These are phyloP conservation scores for Nebria ingens DNA, from an alignment of 1,140 invertebrate genomes.

Conservation along the genomic window DNA sequence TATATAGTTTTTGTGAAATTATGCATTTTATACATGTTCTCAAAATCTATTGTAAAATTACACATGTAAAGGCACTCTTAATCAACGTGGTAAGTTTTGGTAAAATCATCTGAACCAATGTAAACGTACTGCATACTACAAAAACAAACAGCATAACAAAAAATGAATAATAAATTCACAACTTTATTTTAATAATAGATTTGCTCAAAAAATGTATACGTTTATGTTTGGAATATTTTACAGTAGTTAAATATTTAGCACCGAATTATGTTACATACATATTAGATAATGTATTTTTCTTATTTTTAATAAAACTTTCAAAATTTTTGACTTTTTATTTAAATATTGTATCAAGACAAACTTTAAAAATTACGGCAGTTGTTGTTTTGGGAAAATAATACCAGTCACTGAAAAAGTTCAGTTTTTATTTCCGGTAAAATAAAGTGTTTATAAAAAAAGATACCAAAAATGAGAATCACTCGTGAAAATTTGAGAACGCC, in stretches of 20 bases:
- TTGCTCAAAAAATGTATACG: no score
- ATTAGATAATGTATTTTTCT: conserved; percentile 1
- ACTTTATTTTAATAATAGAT: no score
- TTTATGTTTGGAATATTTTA: no score
- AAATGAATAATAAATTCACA: no score
- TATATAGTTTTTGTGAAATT: no score
- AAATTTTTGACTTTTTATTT: background rate
- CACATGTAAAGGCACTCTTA: conserved; percentile 8
- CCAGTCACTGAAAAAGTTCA: conserved; percentile 1
- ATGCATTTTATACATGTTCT: conserved; percentile 4
- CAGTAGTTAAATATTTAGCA: no score
- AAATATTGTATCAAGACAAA: background rate
- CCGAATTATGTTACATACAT: background rate
- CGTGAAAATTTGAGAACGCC: no score
- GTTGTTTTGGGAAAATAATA: background rate
- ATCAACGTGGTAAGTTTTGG: background rate
- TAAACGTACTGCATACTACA: background rate
- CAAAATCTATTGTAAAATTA: conserved; percentile 5
- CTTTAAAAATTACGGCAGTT: conserved; percentile 4
- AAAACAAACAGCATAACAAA: no score
- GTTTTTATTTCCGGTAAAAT: no score
- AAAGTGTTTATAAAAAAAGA: no score
- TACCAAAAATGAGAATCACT: no score
- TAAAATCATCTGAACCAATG: background rate
- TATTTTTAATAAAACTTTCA: background rate